Base-by-base conservation (phyloP, 2,113 vertebrate species). In the Narcine bancroftii region DNA sequence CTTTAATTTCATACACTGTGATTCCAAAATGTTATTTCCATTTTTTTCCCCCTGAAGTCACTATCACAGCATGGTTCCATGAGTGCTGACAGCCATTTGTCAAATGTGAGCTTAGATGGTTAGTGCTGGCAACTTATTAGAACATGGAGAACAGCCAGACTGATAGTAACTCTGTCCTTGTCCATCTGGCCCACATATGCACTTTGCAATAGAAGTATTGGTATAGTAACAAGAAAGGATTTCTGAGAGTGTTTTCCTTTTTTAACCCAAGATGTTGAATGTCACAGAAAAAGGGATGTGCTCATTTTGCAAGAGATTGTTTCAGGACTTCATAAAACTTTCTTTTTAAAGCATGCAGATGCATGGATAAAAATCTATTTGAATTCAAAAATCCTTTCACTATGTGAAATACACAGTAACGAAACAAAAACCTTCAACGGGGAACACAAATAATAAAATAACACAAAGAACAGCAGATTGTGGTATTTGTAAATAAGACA, bases 71-170 rank as follows among this genome's bases (percentile, higher is more conserved):
- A 45, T 91, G 87, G 39, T 45, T 91, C 63, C 63, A 9, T 45
- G 45, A 45, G 65, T 26, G 60, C 89, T 65, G 60, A 91, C 65
- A 69, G 63, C 89, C 63, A 91, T 69, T 91, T 10, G 60, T 45
- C 89, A 91, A 65, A 36, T 69, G 26, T 69, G 42, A 91, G 65
- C 60, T 24, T 33, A 69, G 60, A 11, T 33, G 45, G 42, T 69
- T 36, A 91, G 63, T 42, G 36, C 66, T 89, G 85, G n/a, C 85
- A 89, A 63, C 39, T 45, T 33, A 69, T 91, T 91, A 69, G 39
- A 69, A 24, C 24, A 2, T 45, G 89, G 60, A 47, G 39, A 4
- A 15, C 21, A 33, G 65, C 65, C 89, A 91, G 24, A 26, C 26
- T 91, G n/a, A n/a, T n/a, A n/a, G n/a, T 66, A 69, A 91, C 9